phyloP scores from a whole-genome alignment of 2,888 invertebrate species.

The Resseliella maxima region DNA sequence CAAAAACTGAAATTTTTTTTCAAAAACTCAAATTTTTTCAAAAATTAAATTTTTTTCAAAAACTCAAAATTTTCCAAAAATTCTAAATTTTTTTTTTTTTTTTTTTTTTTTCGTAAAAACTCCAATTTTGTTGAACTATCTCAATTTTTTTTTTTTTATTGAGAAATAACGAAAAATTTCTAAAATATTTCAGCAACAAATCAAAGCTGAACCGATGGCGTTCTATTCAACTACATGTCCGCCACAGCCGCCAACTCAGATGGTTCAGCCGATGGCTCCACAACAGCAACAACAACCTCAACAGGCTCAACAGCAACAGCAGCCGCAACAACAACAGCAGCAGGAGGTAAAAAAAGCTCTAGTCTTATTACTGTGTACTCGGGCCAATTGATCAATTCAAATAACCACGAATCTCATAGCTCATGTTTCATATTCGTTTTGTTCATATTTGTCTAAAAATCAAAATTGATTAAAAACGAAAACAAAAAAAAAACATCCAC shows the following conservation, averaged over 20 bases:
- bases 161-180: no score
- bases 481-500: no score
- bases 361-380: not conserved
- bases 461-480: no score
- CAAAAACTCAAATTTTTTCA: no score
- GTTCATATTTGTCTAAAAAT: no score
- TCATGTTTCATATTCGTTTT: no score
- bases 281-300: constrained; percentile 35
- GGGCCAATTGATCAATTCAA: not conserved
- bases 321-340: not conserved
- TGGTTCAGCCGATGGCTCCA: constrained; percentile 32
- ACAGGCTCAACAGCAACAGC: constrained; percentile 2
- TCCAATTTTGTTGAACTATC: not conserved
- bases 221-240: constrained; percentile 67
- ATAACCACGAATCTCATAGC: no score
- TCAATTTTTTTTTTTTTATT: no score
- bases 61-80: no score
- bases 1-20: no score
- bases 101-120: not conserved
- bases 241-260: constrained; percentile 59
- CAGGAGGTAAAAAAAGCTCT: not conserved
- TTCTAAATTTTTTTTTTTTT: no score
- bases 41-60: no score
- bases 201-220: constrained; percentile 78
- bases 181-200: constrained; percentile 78